phyloP scores from a whole-genome alignment of 2,113 vertebrate genomes.

The Hydrochoerus hydrochaeris region DNA sequence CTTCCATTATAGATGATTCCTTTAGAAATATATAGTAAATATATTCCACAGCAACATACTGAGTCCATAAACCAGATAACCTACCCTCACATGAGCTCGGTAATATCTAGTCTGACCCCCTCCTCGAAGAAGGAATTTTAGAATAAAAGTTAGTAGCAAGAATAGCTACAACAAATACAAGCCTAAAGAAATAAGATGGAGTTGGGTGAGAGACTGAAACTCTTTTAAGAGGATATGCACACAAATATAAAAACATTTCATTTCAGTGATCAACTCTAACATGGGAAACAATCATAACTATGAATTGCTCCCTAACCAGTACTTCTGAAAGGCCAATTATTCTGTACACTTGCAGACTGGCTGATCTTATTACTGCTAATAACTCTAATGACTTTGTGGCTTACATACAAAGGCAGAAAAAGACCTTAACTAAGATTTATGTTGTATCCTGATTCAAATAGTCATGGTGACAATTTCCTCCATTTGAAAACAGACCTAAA shows the following conservation, averaged over 20 bases:
- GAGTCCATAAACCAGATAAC: neutral
- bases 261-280: neutral
- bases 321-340: constrained; percentile 36
- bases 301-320: neutral
- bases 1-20: neutral
- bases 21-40: neutral
- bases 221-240: neutral
- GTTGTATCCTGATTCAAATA: neutral
- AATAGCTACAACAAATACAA: neutral
- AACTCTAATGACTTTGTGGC: neutral
- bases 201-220: neutral
- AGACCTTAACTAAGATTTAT: neutral
- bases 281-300: neutral
- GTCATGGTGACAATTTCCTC: neutral
- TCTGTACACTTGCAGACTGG: constrained; percentile 5
- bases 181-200: neutral
- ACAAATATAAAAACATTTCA: neutral
- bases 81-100: neutral
- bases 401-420: constrained; percentile 55
- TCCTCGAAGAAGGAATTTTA: constrained; percentile 10
- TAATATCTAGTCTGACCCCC: neutral
- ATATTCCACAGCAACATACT: neutral
- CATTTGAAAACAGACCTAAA: neutral
- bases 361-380: constrained; percentile 19
- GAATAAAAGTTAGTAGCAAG: neutral